Conservation (phyloP, 2,888 invertebrate species). For the Chydorus sphaericus region DNA sequence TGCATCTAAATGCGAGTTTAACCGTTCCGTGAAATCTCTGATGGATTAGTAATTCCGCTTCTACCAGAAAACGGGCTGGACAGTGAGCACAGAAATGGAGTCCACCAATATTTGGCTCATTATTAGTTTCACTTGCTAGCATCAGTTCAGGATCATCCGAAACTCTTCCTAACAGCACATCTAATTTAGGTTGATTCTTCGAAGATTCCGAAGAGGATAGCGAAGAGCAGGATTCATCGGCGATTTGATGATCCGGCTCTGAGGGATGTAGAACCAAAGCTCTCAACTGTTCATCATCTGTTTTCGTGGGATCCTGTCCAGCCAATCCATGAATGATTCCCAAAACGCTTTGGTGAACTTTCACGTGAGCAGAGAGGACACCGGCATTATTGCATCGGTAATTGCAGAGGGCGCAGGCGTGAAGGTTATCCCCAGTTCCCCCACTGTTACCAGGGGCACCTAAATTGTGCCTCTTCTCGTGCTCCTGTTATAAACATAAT, state of each 20-base stretch:
- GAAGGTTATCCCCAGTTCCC: slow-evolving; percentile 18
- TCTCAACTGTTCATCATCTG: slow-evolving; percentile 50
- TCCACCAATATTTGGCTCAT: slow-evolving; percentile 20
- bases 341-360: slow-evolving; percentile 54
- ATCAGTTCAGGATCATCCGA: neutral
- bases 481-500: slow-evolving; percentile 52
- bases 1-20: slow-evolving; percentile 49
- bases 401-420: slow-evolving; percentile 60
- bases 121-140: neutral
- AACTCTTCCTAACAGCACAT: neutral
- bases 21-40: slow-evolving; percentile 51
- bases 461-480: slow-evolving; percentile 60
- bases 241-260: neutral
- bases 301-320: slow-evolving; percentile 42
- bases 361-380: slow-evolving; percentile 43
- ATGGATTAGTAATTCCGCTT: slow-evolving; percentile 57
- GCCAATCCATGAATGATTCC: slow-evolving; percentile 57
- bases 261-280: slow-evolving; percentile 26
- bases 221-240: neutral
- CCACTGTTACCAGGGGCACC: neutral
- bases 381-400: slow-evolving; percentile 59
- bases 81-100: slow-evolving; percentile 62
- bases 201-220: neutral
- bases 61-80: slow-evolving; percentile 66
- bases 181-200: neutral